Conservation (phyloP, 2,888 invertebrate species). For the Amiota communis region DNA sequence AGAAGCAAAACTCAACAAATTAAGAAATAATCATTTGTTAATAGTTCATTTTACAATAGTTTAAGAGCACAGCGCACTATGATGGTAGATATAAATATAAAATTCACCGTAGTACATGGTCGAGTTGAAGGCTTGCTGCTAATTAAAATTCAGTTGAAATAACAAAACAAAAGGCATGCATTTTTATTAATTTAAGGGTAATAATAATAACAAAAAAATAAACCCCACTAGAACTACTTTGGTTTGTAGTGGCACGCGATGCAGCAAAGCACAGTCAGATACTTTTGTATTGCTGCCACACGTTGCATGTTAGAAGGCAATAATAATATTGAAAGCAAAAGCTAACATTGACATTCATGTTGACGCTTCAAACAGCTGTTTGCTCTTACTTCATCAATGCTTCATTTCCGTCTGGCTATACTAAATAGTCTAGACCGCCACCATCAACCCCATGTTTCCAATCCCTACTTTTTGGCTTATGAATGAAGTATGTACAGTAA, state of each 20-base stretch:
- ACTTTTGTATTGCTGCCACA: too few relatives aligned
- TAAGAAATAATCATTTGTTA: conserved; percentile 14
- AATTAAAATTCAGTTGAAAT: conserved; percentile 18
- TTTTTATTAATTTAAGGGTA: conserved; percentile 22
- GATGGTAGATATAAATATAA: too few relatives aligned
- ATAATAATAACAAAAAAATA: conserved; percentile 15
- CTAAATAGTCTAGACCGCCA: too few relatives aligned
- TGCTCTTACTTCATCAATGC: background rate
- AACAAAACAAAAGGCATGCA: background rate
- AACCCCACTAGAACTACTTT: conserved; percentile 13
- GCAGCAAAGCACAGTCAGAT: conserved; percentile 17
- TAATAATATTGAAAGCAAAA: conserved; percentile 42
- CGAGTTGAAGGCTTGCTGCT: conserved; percentile 8
- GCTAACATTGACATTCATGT: conserved; percentile 26
- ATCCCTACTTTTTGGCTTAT: too few relatives aligned
- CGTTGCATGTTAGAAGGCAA: conserved; percentile 55
- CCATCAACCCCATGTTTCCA: too few relatives aligned
- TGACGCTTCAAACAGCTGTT: conserved; percentile 4
- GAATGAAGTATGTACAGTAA: too few relatives aligned
- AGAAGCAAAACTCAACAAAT: background rate
- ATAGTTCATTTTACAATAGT: background rate
- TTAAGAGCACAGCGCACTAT: too few relatives aligned
- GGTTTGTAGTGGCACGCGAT: conserved; percentile 47
- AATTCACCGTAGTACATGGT: background rate
- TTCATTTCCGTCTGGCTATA: too few relatives aligned